Percentiles rank a stretch among this genome's conserved stretches.
phyloP scores from a whole-genome alignment of 2,888 invertebrate species.

The Synanthedon formicaeformis region DNA sequence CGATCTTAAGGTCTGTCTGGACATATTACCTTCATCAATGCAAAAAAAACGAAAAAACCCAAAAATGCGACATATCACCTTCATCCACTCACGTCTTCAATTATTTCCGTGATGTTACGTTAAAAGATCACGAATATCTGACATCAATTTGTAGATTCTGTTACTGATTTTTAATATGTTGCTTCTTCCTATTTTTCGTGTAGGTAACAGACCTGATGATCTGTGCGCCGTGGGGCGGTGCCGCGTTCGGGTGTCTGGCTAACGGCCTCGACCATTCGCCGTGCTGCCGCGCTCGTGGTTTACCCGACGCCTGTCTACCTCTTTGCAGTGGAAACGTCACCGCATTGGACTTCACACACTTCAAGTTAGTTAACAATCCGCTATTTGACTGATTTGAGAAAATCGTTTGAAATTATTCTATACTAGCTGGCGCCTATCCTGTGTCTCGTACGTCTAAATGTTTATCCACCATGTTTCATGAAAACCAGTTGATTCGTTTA shows the following conservation, averaged over 20 bases:
- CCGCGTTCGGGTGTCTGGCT: slow-evolving; percentile 83
- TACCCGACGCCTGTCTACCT: slow-evolving; percentile 80
- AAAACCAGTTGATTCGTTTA: no score
- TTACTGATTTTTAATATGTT: neutral
- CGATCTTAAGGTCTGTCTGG: no score
- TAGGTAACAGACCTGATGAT: slow-evolving; percentile 88
- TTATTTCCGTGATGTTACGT: neutral
- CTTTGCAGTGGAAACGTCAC: slow-evolving; percentile 85
- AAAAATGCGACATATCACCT: no score
- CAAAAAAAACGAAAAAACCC: no score
- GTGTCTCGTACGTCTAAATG: no score
- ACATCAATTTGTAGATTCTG: neutral
- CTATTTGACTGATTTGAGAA: no score
- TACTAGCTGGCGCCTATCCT: no score
- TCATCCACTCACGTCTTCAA: no score
- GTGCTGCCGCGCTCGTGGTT: slow-evolving; percentile 80
- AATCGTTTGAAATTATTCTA: no score
- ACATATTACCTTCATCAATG: no score
- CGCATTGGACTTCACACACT: slow-evolving; percentile 82
- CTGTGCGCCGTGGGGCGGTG: slow-evolving; percentile 88
- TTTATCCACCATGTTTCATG: no score
- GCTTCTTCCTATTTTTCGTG: slow-evolving; percentile 14
- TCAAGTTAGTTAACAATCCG: slow-evolving; percentile 73
- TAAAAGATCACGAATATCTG: slow-evolving; percentile 1
- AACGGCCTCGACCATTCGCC: slow-evolving; percentile 86